Evolutionary conservation across 2,888 invertebrate genomes (phyloP), one percentile per base, ranked within the genome.

Genomic region (Bombylius major): DNA sequence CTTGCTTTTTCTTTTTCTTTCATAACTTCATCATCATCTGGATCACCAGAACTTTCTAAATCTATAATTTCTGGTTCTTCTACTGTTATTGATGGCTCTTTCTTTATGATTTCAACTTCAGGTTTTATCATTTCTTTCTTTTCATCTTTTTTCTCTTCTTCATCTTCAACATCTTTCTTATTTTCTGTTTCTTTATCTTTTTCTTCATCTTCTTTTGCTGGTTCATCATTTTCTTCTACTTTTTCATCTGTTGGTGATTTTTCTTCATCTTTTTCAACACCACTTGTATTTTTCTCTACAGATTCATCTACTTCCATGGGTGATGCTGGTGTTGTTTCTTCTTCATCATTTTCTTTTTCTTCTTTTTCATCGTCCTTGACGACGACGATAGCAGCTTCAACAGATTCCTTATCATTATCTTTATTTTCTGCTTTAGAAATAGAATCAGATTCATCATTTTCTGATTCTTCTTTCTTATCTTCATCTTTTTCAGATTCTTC

Each of bases 11-110:
- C 72, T 53, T 75, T 72, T 54, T 71, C 71, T 58, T 71, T 71
- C 69, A 70, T 71, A 34, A 69, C 68, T 62, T 73, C 71, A 55
- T 73, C 73, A 7, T 73, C 73, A 49, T 71, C 70, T n/a, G 72
- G 72, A 63, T 71, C 69, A 39, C 66, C 67, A 48, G 66, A 66
- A 5, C 63, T 61, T 12, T 61, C 54, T 12, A 57, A 58, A 50
- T 61, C 56, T 14, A 63, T 59, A 13, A 58, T 57, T 56, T 68
- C 64, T 6, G 62, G 57, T 12, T 64, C 61, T 39, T 23, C 23
- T 23, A 23, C 56, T 2, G 3, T 23, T 50, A 61, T 57, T 44
- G 65, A 65, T 7, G 66, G 62, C 8, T 69, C 69, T 50, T 69
- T 63, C 57, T 72, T 70, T 3, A 72, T 64, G 39, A 68, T 54